Evolutionary conservation across 2,888 invertebrate species (phyloP), one percentile per base, ranked within the genome.

Genomic region (Drosophila mercatorum): DNA sequence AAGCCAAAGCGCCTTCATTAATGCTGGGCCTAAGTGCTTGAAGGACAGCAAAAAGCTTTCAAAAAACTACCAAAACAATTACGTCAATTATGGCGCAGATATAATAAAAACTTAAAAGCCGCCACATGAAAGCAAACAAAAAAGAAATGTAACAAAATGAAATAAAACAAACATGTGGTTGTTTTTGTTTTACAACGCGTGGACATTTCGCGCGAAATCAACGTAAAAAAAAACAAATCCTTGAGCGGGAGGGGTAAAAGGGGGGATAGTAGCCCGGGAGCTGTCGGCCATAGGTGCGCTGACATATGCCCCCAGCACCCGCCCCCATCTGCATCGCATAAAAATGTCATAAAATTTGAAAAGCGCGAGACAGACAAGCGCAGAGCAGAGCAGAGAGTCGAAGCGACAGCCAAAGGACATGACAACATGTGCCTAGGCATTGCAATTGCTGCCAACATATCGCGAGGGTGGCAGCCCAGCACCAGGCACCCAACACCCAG

Each of bases 281-380:
- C 12, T 51, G 28, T 34, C 34, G 55, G 34, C 47, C 77, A 77
- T 78, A 75, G 78, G 80, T 84, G 78, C 70, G 71, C 68, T 74
- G 75, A 80, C 83, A 80, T 80, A 67, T 56, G 58, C 28, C 57
- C 22, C 28, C 40, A 5, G 3, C 1, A 10, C 47, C 31, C 47
- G 60, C 65, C 65, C 38, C 14, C 43, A 65, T 34, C 17, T 53
- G 64, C 68, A 71, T 62, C 80, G 60, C 89, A 90, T 90, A 87
- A 90, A 87, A 87, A 87, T 81, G 88, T 89, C 86, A 90, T 87
- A 90, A 87, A 90, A 87, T 89, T 81, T 90, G 86, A 87, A 89
- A 78, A 80, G 78, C 78, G 59, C 73, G 61, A 69, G 86, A 69
- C 83, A 81, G 88, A 77, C 80, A 78, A 59, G 70, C 66, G 43